Evolutionary conservation across 2,888 invertebrate species (phyloP).

Genomic region (Liodrosophila aerea): DNA sequence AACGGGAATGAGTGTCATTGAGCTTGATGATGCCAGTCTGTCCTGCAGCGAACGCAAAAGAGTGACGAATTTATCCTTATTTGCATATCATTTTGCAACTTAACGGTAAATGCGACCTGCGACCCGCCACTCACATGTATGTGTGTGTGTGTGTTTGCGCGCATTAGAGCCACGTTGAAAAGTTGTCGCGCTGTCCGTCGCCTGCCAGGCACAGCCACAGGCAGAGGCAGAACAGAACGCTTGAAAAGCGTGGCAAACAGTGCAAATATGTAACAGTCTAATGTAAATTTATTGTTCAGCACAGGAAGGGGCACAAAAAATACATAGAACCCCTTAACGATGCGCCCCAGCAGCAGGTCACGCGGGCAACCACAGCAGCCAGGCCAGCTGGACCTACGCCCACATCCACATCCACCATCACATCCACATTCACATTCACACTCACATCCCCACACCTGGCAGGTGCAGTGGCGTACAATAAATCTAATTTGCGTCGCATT

Average conservation of each 20-base stretch:
- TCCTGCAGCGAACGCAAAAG: conserved; percentile 20
- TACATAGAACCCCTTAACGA: conserved; percentile 44
- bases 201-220: conserved; percentile 35
- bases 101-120: conserved; percentile 74
- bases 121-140: conserved; percentile 32
- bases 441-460: conserved; percentile 46
- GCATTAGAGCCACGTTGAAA: conserved; percentile 46
- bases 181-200: conserved; percentile 48
- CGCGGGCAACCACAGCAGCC: conserved; percentile 43
- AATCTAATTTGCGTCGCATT: conserved; percentile 82
- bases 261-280: conserved; percentile 80
- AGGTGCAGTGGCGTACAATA: conserved; percentile 77
- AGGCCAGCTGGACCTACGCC: conserved; percentile 16
- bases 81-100: conserved; percentile 80
- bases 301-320: conserved; percentile 2
- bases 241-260: conserved; percentile 66
- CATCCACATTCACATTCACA: no score
- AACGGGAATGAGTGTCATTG: conserved; percentile 29
- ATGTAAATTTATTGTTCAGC: conserved; percentile 81
- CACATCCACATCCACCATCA: conserved; percentile 9
- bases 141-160: conserved; percentile 22
- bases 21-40: conserved; percentile 11
- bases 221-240: no score
- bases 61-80: conserved; percentile 78
- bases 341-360: conserved; percentile 50